Evolutionary conservation across 2,113 vertebrate genomes (phyloP).

Genomic region (Hymenochirus boettgeri): DNA sequence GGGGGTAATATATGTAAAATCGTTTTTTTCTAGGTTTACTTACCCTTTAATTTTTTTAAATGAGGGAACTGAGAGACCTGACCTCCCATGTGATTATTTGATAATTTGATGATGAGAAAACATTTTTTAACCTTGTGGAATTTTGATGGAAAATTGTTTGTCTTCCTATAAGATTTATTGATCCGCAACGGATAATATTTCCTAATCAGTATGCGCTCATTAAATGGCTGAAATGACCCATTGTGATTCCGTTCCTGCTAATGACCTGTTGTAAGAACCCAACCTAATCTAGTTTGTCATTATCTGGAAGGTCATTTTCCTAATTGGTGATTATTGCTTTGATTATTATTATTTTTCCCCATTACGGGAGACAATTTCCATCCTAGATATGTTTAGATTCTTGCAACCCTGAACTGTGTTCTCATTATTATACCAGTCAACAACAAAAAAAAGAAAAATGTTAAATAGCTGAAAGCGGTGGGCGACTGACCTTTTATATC

Average conservation of each 20-base stretch:
- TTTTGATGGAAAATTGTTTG: not conserved
- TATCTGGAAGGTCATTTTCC: conserved; percentile 31
- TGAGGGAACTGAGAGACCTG: too few relatives aligned
- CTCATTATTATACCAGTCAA: not conserved
- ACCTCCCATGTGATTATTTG: too few relatives aligned
- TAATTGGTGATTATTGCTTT: conserved; percentile 31
- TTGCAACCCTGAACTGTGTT: conserved; percentile 1
- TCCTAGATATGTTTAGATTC: conserved; percentile 3
- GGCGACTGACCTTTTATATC: not conserved
- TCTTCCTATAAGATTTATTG: conserved; percentile 15
- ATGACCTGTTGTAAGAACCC: conserved; percentile 34
- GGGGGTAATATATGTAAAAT: conserved; percentile 6
- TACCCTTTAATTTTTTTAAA: conserved; percentile 14
- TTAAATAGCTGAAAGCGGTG: not conserved
- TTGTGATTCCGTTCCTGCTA: conserved; percentile 28
- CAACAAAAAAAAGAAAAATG: too few relatives aligned
- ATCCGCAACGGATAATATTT: conserved; percentile 28
- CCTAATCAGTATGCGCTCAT: conserved; percentile 22
- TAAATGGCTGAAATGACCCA: conserved; percentile 23
- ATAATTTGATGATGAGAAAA: not conserved
- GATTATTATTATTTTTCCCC: conserved; percentile 16
- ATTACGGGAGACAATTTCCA: conserved; percentile 23
- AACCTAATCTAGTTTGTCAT: conserved; percentile 32
- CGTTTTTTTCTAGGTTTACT: too few relatives aligned
- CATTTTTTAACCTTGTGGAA: not conserved